Evolutionary conservation across 2,113 vertebrate species (phyloP), one percentile per base, ranked within the genome.

Genomic region (Engystomops pustulosus): DNA sequence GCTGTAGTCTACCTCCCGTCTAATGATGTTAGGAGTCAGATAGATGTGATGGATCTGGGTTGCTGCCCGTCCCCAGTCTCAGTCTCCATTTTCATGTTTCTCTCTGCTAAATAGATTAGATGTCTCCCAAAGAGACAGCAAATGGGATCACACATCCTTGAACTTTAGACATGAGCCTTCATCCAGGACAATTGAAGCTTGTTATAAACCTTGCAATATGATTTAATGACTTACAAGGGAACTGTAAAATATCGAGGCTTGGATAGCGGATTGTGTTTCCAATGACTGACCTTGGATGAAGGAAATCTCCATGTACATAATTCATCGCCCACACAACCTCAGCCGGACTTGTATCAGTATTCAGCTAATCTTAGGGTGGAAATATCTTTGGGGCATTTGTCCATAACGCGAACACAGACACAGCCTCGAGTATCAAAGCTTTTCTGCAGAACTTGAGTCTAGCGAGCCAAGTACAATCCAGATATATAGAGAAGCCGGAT

Each of bases 1-100:
- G n/a, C 45, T 55, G 12, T 38, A 81, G 80, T 25, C 80, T 55
- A 70, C 44, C 36, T 53, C 47, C 17, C n/a, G 38, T 49, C 65
- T 81, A 81, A 81, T 81, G 80, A 81, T 72, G 80, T 71, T 81
- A 81, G 2, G 32, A 71, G 67, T 81, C 79, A 81, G 80, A 58
- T 68, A 30, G 32, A 36, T 70, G 67, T 71, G 80, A 81, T 81
- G 23, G 47, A 81, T 81, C 18, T 69, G 11, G 49, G 67, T 41
- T 23, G 45, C 34, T 55, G 62, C 34, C 62, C 20, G 67, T 71
- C 34, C 80, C 49, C 10, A 55, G 27, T 14, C 45, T 38, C 55
- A 55, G 80, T 81, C 80, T 81, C 80, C 71, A 67, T 49, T 81
- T 81, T 53, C 47, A 71, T 70, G 47, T 55, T 81, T 71, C 32